Conservation (phyloP, 2,888 invertebrate species). For the Andrena minutula region DNA sequence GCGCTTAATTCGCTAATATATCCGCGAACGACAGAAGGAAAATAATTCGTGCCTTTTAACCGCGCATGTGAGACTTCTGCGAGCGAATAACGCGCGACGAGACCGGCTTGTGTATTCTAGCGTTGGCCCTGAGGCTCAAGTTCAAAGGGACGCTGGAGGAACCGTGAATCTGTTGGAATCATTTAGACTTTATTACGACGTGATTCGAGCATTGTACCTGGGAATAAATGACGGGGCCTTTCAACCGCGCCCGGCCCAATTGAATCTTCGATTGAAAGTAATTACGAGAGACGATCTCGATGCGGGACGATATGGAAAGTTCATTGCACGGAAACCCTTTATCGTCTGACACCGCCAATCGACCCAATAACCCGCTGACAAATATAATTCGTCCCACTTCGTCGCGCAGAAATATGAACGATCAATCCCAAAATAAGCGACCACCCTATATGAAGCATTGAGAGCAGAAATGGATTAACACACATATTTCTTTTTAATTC, state of each 20-base stretch:
- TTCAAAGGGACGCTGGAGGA: constrained; percentile 43
- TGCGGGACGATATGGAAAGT: constrained; percentile 66
- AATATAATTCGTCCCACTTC: constrained; percentile 8
- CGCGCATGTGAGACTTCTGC: too few species aligned
- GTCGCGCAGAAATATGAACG: neutral
- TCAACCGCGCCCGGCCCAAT: constrained; percentile 63
- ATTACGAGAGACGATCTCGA: constrained; percentile 66
- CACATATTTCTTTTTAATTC: too few species aligned
- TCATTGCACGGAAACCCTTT: constrained; percentile 60
- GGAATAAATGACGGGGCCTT: constrained; percentile 65
- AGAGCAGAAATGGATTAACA: too few species aligned
- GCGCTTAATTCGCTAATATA: neutral
- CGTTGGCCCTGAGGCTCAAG: constrained; percentile 24
- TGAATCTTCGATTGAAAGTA: constrained; percentile 66
- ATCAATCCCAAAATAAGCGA: too few species aligned
- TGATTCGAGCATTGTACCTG: constrained; percentile 65
- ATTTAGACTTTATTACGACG: constrained; percentile 64
- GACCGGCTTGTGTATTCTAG: neutral
- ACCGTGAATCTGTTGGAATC: constrained; percentile 63
- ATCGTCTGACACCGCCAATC: constrained; percentile 44
- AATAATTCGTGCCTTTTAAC: neutral
- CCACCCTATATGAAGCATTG: too few species aligned
- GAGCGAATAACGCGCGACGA: neutral
- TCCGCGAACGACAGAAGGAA: neutral
- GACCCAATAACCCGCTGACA: constrained; percentile 41